These are phyloP conservation scores for Myopa testacea DNA, from an alignment of 2,888 invertebrate genomes.

Conservation along the genomic window DNA sequence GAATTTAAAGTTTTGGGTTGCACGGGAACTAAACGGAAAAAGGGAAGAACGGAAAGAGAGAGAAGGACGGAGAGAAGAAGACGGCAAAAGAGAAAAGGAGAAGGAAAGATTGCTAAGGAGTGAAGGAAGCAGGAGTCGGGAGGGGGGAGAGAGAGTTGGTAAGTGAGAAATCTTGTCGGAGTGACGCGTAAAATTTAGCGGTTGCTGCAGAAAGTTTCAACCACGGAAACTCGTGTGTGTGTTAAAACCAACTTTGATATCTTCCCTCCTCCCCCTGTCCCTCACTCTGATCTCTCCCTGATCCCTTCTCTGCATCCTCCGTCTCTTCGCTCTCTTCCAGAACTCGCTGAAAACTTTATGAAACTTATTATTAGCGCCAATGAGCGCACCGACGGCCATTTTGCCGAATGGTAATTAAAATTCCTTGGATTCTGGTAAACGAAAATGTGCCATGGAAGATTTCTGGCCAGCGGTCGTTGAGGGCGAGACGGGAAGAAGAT, in stretches of 20 bases:
- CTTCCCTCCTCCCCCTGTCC: neutral
- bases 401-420: slow-evolving; percentile 28
- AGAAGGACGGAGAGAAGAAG: neutral
- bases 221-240: slow-evolving; percentile 25
- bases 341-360: slow-evolving; percentile 20
- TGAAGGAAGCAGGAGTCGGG: neutral
- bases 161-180: slow-evolving; percentile 2
- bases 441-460: too few relatives aligned
- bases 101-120: neutral
- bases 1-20: slow-evolving; percentile 30
- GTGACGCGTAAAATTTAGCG: slow-evolving; percentile 4
- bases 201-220: slow-evolving; percentile 23
- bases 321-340: neutral
- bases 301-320: too few relatives aligned
- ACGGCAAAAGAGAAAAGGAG: too few relatives aligned
- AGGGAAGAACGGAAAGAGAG: neutral
- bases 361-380: slow-evolving; percentile 30
- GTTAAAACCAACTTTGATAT: neutral
- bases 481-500: too few relatives aligned
- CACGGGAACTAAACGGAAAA: neutral
- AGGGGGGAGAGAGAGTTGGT: neutral
- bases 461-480: too few relatives aligned
- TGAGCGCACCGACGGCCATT: slow-evolving; percentile 14
- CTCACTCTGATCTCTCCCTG: neutral
- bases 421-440: neutral